Evolutionary conservation across 2,888 invertebrate genomes (phyloP), one percentile per base, ranked within the genome.

Genomic region (Pachliopta kotzebuea): DNA sequence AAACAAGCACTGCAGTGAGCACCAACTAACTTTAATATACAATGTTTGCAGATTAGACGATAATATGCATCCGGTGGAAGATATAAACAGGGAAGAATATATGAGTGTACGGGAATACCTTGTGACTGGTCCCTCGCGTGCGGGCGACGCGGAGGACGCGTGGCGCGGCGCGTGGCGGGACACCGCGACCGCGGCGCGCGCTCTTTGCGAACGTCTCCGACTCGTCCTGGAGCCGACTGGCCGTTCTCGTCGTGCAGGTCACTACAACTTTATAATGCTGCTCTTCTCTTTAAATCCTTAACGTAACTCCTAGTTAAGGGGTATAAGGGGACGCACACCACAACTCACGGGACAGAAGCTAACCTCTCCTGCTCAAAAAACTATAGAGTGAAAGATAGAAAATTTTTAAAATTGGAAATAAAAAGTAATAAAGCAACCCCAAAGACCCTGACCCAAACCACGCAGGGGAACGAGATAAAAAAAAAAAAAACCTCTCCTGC

Each of bases 171-270:
- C 95, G 67, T 93, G 94, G 78, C 85, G 92, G 0, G 85, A 93
- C 6, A 93, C 94, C 0, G 92, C 78, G 0, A 71, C 69, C 24
- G 79, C 82, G 0, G 86, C 89, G 45, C 92, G 74, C 71, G 91
- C 72, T 80, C 92, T 99, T 45, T 98, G 98, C 71, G 99, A 99
- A 83, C 96, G 98, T 74, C 92, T 99, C 67, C 92, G 99, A 56
- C 93, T 99, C 0, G 97, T 99, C 55, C 86, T 99, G 50, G 99
- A 99, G 82, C 99, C 99, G 0, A 98, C 98, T 0, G 96, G 97
- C 74, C 96, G 98, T 0, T 96, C 98, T 0, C 94, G 98, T 69
- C 92, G 98, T 42, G 97, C 92, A 21, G 92, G 92, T 92, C 31
- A 71, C 77, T 45, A n/a, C 45, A 45, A 14, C 45, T 0, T 11